Percentiles rank a stretch among this genome's conserved stretches.
Conservation (phyloP, 2,888 invertebrate genomes). For the Limnephilus marmoratus region DNA sequence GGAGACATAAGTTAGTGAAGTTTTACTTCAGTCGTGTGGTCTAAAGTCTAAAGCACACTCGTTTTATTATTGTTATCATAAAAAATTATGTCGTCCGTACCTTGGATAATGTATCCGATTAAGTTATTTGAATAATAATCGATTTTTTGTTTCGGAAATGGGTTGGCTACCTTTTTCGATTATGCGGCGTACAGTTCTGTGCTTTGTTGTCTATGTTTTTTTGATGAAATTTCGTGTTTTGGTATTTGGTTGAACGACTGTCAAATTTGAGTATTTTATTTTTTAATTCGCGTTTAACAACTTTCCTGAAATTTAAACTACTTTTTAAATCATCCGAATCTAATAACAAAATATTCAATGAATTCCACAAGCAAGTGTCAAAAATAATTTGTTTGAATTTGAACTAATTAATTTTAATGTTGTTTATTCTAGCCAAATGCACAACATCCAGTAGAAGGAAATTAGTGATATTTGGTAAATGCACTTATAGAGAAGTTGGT, state of each 20-base stretch:
- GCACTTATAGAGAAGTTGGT: constrained; percentile 57
- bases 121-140: neutral
- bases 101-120: too few species aligned
- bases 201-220: neutral
- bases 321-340: neutral
- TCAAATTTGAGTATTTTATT: neutral
- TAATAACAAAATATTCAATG: neutral
- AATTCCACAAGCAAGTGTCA: neutral
- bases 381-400: neutral
- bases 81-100: too few species aligned
- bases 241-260: neutral
- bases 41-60: too few species aligned
- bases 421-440: constrained; percentile 36
- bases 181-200: neutral
- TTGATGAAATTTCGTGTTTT: neutral
- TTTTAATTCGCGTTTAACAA: neutral
- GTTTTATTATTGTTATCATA: too few species aligned
- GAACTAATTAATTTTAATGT: neutral
- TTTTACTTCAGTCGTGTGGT: too few species aligned
- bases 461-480: constrained; percentile 55
- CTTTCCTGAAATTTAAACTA: neutral
- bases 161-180: neutral
- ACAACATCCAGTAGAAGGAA: constrained; percentile 49
- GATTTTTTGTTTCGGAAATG: neutral
- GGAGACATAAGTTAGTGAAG: too few species aligned